Conservation (phyloP, 1,140 invertebrate species). For the Coenobita brevimanus region DNA sequence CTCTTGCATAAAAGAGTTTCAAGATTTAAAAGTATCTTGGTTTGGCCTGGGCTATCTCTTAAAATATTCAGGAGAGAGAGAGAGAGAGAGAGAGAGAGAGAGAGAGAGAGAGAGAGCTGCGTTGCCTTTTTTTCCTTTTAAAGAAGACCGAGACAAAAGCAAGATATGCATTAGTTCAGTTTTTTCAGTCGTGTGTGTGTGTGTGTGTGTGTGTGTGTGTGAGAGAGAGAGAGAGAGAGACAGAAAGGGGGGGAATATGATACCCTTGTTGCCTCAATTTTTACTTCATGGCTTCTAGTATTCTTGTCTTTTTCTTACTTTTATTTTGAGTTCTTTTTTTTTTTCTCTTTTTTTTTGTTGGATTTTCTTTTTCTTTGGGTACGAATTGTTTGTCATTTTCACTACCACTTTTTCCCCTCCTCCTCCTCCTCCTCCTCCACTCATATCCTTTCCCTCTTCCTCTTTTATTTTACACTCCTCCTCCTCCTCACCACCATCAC, state of each 20-base stretch:
- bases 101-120: too few species aligned
- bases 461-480: background rate
- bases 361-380: background rate
- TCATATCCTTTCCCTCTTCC: background rate
- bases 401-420: background rate
- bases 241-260: too few species aligned
- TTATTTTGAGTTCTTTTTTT: background rate
- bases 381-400: background rate
- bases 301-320: background rate
- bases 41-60: background rate
- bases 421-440: background rate
- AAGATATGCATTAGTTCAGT: too few species aligned
- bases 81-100: too few species aligned
- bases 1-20: background rate
- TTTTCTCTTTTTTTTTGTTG: background rate
- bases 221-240: too few species aligned
- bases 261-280: background rate
- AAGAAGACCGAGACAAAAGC: too few species aligned
- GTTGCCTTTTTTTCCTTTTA: too few species aligned
- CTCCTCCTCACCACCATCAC: background rate
- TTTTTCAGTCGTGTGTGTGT: too few species aligned
- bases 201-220: too few species aligned
- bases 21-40: background rate
- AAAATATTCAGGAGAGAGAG: too few species aligned
- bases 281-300: background rate